These are phyloP conservation scores for Apocrypta bakeri DNA, from an alignment of 1,140 invertebrate species.

Conservation along the genomic window DNA sequence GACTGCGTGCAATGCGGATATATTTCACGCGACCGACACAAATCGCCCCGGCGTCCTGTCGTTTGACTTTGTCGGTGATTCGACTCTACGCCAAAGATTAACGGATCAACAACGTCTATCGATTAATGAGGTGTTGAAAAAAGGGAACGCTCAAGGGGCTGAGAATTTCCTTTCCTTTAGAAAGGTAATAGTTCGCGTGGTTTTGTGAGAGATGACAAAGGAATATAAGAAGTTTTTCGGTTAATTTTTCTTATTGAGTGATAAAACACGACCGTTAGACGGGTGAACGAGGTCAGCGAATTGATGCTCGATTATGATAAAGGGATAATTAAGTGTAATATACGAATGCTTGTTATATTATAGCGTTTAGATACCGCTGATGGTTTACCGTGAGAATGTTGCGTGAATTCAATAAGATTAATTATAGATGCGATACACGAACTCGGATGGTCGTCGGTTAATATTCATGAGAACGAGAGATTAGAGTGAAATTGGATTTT, in stretches of 20 bases:
- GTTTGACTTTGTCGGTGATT: background rate
- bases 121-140: background rate
- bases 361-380: background rate
- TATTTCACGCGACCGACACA: slow-evolving; percentile 39
- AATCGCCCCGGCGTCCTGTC: slow-evolving; percentile 22
- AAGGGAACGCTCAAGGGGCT: background rate
- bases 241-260: background rate
- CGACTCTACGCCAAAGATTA: background rate
- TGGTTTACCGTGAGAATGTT: background rate
- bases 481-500: background rate
- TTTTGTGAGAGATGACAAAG: too few species aligned
- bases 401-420: slow-evolving; percentile 7
- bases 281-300: background rate
- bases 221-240: background rate
- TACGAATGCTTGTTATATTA: background rate
- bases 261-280: background rate
- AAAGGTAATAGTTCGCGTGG: background rate
- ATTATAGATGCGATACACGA: background rate
- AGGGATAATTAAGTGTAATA: slow-evolving; percentile 6
- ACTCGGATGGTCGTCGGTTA: background rate
- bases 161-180: background rate
- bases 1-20: slow-evolving; percentile 41
- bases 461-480: background rate
- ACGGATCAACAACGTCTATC: background rate
- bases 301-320: background rate